Base-by-base conservation (phyloP, 35 echinoderm and acorn worm genomes). In the Lytechinus variegatus region DNA sequence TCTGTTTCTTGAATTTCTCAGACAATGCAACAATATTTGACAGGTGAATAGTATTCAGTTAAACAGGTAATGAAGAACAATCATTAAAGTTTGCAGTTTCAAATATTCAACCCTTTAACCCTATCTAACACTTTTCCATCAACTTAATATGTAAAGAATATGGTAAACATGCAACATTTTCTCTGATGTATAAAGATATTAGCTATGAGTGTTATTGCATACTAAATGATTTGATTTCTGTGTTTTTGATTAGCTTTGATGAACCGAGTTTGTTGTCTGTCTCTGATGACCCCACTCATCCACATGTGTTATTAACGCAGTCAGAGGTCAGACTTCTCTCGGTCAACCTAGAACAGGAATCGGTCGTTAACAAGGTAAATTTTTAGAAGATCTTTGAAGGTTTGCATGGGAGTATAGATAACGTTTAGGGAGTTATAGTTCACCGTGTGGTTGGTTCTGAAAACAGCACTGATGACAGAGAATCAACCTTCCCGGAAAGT, bases 331-430 rank as follows among this genome's bases (percentile, higher is more conserved):
- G 94, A 53, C 53, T 95, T 3, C 52, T 99, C 5, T 94, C 96
- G 19, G 71, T 94, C 44, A 88, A 87, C 44, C 87, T 95, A 16
- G 96, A 99, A 53, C 98, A 99, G 60, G 98, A 99, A 87, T 86
- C 87, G 3, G 87, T 99, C 8, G 96, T 99, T 54, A 97, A 97
- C 95, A 97, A 96, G 95, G 98, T 99, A 95, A 90, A 56, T 14
- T 86, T 16, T 13, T 44, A 44, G 33, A 44, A 44, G 33, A 44
- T 44, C 33, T 44, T 44, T 44, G 0, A 44, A 44, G 2, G 33
- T 44, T 44, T 44, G 33, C 33, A 44, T 44, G 33, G 33, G 33
- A 44, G 33, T 44, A 44, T 44, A 44, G 33, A 44, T 1, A 44
- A 44, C 33, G 33, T 44, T 44, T 44, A 44, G 33, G 33, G 33